phyloP scores from a whole-genome alignment of 2,113 vertebrate species.

The Oenanthe oenanthe region DNA sequence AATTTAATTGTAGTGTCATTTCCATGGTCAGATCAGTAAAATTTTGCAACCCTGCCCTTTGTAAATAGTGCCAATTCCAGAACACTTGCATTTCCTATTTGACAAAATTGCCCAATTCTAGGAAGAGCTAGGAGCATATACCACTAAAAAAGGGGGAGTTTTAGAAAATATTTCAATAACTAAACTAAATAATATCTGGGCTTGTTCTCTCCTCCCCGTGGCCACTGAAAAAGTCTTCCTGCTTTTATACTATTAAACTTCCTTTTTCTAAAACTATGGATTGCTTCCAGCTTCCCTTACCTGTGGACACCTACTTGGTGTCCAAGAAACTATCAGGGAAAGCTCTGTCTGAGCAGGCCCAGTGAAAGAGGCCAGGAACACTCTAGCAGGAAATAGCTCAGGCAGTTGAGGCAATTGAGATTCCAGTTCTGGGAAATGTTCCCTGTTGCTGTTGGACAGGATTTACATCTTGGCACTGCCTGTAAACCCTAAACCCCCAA shows the following conservation, averaged over 20 bases:
- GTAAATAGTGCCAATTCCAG: neutral
- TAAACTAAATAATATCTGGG: neutral
- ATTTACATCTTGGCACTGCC: neutral
- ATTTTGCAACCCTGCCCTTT: neutral
- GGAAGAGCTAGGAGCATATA: neutral
- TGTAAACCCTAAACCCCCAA: neutral
- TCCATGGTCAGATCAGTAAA: neutral
- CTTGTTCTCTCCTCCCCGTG: neutral
- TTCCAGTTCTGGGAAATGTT: slow-evolving; percentile 1
- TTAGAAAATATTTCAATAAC: neutral
- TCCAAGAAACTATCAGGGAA: neutral
- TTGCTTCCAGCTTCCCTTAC: neutral
- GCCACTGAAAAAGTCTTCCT: neutral
- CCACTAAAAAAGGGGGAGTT: neutral
- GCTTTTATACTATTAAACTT: neutral
- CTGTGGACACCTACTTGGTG: neutral
- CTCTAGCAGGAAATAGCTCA: neutral
- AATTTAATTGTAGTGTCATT: neutral
- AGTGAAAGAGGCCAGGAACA: neutral
- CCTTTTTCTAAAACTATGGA: neutral
- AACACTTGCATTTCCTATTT: neutral
- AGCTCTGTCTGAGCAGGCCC: neutral
- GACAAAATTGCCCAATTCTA: neutral
- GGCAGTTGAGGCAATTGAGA: neutral
- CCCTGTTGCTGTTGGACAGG: neutral